These are phyloP conservation scores for Caracal caracal DNA, from an alignment of 2,113 vertebrate species.

Conservation along the genomic window DNA sequence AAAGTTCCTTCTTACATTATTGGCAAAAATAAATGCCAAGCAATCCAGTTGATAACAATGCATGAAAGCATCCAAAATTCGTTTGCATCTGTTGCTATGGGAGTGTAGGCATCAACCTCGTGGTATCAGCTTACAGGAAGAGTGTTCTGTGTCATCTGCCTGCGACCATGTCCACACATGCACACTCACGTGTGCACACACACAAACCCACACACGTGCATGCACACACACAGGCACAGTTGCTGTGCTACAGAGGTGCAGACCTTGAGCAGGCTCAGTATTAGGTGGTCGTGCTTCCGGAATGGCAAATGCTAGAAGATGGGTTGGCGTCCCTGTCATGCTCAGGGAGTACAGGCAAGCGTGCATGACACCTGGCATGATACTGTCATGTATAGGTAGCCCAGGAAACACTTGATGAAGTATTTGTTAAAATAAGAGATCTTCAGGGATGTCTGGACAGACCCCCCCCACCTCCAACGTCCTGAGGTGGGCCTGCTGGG, in stretches of 20 bases:
- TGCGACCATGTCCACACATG: rapidly evolving
- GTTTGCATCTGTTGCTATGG: neutral
- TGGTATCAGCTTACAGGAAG: rapidly evolving
- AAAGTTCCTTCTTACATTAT: neutral
- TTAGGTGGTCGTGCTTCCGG: neutral
- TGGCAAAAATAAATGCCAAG: neutral
- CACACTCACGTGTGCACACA: rapidly evolving
- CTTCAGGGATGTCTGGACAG: neutral
- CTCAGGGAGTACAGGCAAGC: neutral
- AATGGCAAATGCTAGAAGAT: neutral
- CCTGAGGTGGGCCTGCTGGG: neutral
- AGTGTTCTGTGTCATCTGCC: neutral
- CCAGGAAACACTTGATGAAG: neutral
- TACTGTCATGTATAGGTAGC: neutral
- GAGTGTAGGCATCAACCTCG: neutral
- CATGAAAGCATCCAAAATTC: neutral
- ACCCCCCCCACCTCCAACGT: neutral
- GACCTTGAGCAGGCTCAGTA: rapidly evolving
- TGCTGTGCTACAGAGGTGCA: rapidly evolving
- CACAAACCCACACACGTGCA: rapidly evolving
- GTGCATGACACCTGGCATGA: neutral
- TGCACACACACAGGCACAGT: rapidly evolving
- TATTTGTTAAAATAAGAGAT: neutral
- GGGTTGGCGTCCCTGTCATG: too few species aligned
- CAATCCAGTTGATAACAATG: too few species aligned